Base-by-base conservation (phyloP, 2,797 vertebrate genomes). In the Oreortyx pictus region DNA sequence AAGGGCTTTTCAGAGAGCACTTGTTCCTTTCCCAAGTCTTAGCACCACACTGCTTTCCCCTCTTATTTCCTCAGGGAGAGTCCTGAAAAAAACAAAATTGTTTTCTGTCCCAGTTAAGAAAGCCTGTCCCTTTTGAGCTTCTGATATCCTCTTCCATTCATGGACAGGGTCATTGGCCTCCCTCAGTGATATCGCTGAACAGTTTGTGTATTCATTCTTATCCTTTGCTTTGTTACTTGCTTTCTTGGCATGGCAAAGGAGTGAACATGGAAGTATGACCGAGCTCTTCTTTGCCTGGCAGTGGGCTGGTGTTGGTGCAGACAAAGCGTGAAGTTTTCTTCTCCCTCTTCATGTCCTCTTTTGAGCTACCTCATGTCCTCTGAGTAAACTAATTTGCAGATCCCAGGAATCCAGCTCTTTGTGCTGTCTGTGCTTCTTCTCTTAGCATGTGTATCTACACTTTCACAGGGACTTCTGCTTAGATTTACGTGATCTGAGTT, bases 101-200 rank as follows among this genome's bases (percentile, higher is more conserved):
- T 59, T 87, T 75, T 65, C 22, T 74, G 17, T 74, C 33, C 27
- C 49, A 27, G 13, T 14, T 39, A n/a, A 47, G 24, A 25, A 57
- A 73, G 18, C 24, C 24, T 41, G 22, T 74, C 9, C 2, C 9
- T 47, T 80, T 79, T 39, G 8, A 65, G 37, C 23, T 82, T 59
- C 7, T 73, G 70, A 62, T 43, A 19, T 52, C 20, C 4, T 20
- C 17, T 73, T 76, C 46, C 70, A 44, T 73, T 79, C 57, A 62
- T 57, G 33, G n/a, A 57, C 0, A 0, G 67, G 5, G 15, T 71
- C 17, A 2, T 25, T 41, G 24, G 13, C 54, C 9, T 79, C 3
- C 33, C 31, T 72, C 7, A 3, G 7, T 59, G 65, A 9, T 3
- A 3, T 27, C 46, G 12, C 22, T 65, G 65, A 33, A 62, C 25